Evolutionary conservation across 2,113 vertebrate species (phyloP), one percentile per base, ranked within the genome.

Genomic region (Centropus unirufus): DNA sequence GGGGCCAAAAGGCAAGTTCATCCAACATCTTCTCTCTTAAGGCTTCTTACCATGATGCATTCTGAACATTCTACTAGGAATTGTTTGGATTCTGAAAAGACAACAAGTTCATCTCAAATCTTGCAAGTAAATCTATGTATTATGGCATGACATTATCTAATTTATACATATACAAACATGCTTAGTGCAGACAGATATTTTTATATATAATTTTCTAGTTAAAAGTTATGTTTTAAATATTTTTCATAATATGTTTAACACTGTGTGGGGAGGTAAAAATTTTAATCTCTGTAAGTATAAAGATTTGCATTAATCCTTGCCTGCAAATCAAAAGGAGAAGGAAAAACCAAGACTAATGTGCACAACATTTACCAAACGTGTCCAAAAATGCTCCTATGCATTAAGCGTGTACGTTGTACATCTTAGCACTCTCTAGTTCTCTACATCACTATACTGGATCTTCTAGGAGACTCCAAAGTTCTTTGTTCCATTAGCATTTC

Each of bases 91-190:
- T 89, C 14, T n/a, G 24, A 32, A 36, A 87, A 54, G 68, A 77
- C 0, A 5, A 47, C 9, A 47, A 0, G 0, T 59, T 87, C 15
- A 70, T 46, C 30, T 30, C 14, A 75, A 24, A 14, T 67, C 16
- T 40, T 63, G 27, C 17, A 84, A 58, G 70, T 10, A 87, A 54
- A 47, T 22, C 26, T 52, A 14, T 39, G 19, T 12, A 46, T 49
- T 58, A 11, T 58, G 42, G 30, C 27, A 52, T 36, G 12, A n/a
- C 29, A 66, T 5, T 34, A 26, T n/a, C 34, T 23, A 49, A 63
- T 88, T 63, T 9, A 4, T 42, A 82, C 26, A 32, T 12, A 26
- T 0, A 32, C 14, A 55, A 79, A 55, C 32, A 88, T 14, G 39
- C 18, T 14, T 34, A 24, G 11, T 34, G 40, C 26, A 64, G 29